phyloP scores from a whole-genome alignment of 1,140 invertebrate species.

The Gonatopus flavifemur region DNA sequence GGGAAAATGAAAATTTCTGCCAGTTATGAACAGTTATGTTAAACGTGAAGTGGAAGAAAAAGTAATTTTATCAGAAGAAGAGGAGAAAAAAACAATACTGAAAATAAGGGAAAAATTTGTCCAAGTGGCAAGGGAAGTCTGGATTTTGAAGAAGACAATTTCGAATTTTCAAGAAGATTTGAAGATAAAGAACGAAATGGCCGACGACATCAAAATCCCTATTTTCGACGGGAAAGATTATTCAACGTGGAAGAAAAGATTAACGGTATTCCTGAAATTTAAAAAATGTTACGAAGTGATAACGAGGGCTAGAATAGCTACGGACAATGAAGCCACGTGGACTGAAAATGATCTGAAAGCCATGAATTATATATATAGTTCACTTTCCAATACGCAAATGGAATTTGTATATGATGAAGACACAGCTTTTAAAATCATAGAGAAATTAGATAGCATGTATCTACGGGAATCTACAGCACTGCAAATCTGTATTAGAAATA shows the following conservation, averaged over 20 bases:
- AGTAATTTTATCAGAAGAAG: no score
- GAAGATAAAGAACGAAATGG: no score
- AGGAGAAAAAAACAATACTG: no score
- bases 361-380: slow-evolving; percentile 27
- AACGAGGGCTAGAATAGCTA: neutral
- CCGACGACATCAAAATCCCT: neutral
- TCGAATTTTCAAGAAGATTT: no score
- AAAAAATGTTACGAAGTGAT: neutral
- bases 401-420: slow-evolving; percentile 22
- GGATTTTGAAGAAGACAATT: no score
- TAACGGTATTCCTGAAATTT: neutral
- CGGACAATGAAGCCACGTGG: slow-evolving; percentile 4
- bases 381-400: slow-evolving; percentile 27
- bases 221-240: neutral
- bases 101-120: no score
- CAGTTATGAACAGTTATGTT: no score
- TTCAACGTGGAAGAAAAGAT: neutral
- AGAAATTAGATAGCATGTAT: slow-evolving; percentile 30
- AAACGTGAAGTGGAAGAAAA: no score
- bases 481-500: slow-evolving; percentile 27
- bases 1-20: no score
- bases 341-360: no score
- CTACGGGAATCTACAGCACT: slow-evolving; percentile 30
- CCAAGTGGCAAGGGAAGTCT: no score
- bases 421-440: slow-evolving; percentile 26